Base-by-base conservation (phyloP, 2,888 invertebrate genomes). In the Orchestes rusci region DNA sequence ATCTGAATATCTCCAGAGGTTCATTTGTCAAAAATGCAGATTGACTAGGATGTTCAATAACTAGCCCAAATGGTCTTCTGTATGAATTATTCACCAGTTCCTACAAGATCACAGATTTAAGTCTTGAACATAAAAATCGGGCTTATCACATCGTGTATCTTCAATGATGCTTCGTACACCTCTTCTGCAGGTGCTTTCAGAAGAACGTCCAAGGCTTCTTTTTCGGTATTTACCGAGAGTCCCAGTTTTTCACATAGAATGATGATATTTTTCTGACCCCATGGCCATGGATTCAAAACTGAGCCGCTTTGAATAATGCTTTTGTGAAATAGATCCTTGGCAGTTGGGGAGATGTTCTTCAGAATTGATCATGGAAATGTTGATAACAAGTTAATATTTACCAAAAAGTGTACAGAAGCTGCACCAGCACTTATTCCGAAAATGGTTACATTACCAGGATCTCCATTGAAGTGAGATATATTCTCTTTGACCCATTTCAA, bases 381-480 rank as follows among this genome's bases (percentile, higher is more conserved):
- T 23, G 10, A 23, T 8, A 8, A 8, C 27, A 23, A 23, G 27
- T 31, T 31, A 15, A 31, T 10, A 38, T 16, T 37, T 12, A 70
- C 66, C 56, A 71, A 64, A 50, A 65, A 71, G 45, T 73, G 71
- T 0, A 68, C 62, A 2, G 71, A 67, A 18, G 66, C 66, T 3
- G 64, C 70, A 1, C 74, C 74, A 1, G 73, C 73, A 52, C 73
- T 73, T 53, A 72, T 69, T 1, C 74, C 73, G 53, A 73, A 70
- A 5, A 74, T 59, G 0, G 73, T 73, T 4, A 74, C 71, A 41
- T 73, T 73, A 3, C 68, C 57, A 0, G 70, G 63, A 60, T 74
- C 69, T 1, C 74, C 74, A 33, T 70, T 69, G 54, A 74, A 74
- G 40, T 60, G 61, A 2, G 57, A 50, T 16, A 72, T 70, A 50